Evolutionary conservation across 2,113 vertebrate species (phyloP), one percentile per base, ranked within the genome.

Genomic region (Proterorhinus semilunaris): DNA sequence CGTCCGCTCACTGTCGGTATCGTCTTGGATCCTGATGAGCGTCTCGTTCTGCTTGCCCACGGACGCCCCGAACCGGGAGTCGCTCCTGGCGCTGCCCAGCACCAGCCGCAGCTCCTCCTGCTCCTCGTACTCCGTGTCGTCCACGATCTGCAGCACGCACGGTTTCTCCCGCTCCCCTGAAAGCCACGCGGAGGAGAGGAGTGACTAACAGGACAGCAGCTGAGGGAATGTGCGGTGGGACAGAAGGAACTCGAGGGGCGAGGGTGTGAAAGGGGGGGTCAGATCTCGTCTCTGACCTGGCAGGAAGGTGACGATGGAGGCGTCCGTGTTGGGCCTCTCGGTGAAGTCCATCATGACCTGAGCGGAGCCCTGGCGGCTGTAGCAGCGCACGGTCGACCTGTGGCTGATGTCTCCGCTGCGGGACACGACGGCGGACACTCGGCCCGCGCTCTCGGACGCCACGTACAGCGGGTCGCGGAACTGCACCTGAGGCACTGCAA

Each of bases 271-370:
- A n/a, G n/a, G n/a, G n/a, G n/a, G n/a, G n/a, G n/a, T n/a, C n/a
- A n/a, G n/a, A n/a, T n/a, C n/a, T n/a, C n/a, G n/a, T n/a, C n/a
- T 21, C 21, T 21, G 21, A 36, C 97, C 96, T 83, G 96, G 95
- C 50, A 94, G 83, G 84, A 99, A 99, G 0, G 93, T 93, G 82
- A 99, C 83, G 78, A 89, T 61, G 27, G 97, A 98, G 42, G 74
- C 75, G 5, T 98, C 96, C 3, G 93, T 99, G 89, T 99, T 99
- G 8, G 97, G 96, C 65, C 96, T 94, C 71, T 99, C 97, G 36
- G 90, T 92, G 10, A 98, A 99, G 89, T 98, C 97, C 92, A 95
- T 95, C 94, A 96, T 96, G 75, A 99, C 97, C 85, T 99, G 95
- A 0, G 97, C 97, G 0, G 96, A 95, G 0, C 93, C 96, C 88